Base-by-base conservation (phyloP, 2,888 invertebrate genomes). In the Eupithecia centaureata region DNA sequence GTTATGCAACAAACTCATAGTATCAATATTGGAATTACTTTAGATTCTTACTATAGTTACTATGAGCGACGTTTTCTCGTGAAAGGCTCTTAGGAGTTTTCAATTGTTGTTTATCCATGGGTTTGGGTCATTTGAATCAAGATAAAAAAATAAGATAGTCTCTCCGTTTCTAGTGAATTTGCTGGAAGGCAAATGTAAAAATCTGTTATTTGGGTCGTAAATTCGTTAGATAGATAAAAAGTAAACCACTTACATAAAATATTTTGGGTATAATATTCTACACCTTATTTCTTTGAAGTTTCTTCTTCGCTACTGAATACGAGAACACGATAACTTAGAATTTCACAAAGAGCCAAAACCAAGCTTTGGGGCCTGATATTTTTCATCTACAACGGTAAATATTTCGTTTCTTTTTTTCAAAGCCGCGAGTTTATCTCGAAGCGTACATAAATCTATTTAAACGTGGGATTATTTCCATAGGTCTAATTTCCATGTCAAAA, bases 1-100 rank as follows among this genome's bases (percentile, higher is more conserved):
- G 86, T 86, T 85, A 85, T 79, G 79, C 77, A 78, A 75, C 72
- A 80, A 85, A 75, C 72, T 82, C 82, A 81, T 86, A 82, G 85
- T 84, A 84, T 80, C 79, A 76, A 77, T 57, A 66, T 54, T 59
- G 32, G 66, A 58, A 70, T 76, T 72, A 75, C 78, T 73, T 67
- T 75, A 67, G 63, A n/a, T n/a, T n/a, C n/a, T n/a, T n/a, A n/a
- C n/a, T n/a, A n/a, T n/a, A n/a, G n/a, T n/a, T n/a, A n/a, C 69
- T 66, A 79, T 78, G 79, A 80, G 79, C 81, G 76, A 71, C 54
- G n/a, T n/a, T 3, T 56, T 56, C 54, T 10, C 73, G 80, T 81
- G 80, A 82, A 81, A 78, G 75, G 71, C 77, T 77, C 75, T 76
- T 73, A 72, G 72, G 73, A 76, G 71, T 77, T 80, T 78, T 77